These are phyloP conservation scores for Eupelmus urozonus DNA, from an alignment of 2,888 invertebrate species.

Conservation along the genomic window DNA sequence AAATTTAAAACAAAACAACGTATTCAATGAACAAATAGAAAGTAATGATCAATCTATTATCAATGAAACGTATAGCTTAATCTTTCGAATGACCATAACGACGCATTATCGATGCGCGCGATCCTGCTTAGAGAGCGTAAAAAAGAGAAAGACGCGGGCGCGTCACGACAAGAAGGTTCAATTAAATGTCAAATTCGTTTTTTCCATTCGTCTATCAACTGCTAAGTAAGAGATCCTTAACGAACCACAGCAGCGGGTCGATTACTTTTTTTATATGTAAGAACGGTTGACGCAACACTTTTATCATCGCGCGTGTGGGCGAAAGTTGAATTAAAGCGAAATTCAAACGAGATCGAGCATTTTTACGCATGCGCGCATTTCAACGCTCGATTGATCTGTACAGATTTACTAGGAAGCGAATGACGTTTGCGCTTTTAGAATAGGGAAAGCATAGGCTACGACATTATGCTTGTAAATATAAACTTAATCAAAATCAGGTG, in stretches of 20 bases:
- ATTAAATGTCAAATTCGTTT: constrained; percentile 36
- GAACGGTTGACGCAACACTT: constrained; percentile 31
- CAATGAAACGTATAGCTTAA: background rate
- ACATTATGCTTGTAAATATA: too few species aligned
- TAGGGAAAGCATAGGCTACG: too few species aligned
- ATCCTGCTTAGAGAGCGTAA: constrained; percentile 39
- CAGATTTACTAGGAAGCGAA: too few species aligned
- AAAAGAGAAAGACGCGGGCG: constrained; percentile 2
- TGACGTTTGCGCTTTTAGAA: too few species aligned
- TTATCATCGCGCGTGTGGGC: constrained; percentile 12
- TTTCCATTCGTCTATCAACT: constrained; percentile 28
- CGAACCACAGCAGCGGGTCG: background rate
- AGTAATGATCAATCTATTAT: background rate
- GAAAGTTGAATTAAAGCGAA: background rate
- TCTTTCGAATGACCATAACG: background rate
- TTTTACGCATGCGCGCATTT: too few species aligned
- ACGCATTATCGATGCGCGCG: background rate
- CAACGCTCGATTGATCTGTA: too few species aligned
- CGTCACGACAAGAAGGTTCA: background rate
- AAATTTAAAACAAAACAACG: too few species aligned
- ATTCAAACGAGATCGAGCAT: too few species aligned
- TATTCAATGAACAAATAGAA: too few species aligned
- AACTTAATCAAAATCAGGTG: too few species aligned
- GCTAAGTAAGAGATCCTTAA: constrained; percentile 16
- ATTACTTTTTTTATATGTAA: constrained; percentile 34